phyloP scores from a whole-genome alignment of 2,888 invertebrate species.

The Troilus luridus region DNA sequence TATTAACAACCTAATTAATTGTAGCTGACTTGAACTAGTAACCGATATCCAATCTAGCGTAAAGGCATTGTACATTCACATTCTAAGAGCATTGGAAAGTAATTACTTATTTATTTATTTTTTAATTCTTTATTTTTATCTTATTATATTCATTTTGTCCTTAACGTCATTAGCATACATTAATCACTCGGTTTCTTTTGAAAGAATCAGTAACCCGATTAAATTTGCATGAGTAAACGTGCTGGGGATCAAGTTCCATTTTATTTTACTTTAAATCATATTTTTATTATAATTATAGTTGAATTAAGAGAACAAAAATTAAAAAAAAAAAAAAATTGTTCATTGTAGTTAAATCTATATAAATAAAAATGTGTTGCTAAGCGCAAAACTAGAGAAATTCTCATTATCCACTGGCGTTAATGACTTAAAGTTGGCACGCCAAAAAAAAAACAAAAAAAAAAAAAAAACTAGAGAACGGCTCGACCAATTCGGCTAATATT shows the following conservation, averaged over 20 bases:
- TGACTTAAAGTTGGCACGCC: no score
- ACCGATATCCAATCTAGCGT: neutral
- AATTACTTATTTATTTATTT: neutral
- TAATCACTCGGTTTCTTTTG: neutral
- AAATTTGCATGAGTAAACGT: neutral
- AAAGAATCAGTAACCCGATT: neutral
- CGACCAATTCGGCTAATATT: no score
- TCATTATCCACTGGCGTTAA: no score
- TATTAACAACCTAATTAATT: neutral
- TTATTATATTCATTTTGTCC: neutral
- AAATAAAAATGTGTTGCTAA: no score
- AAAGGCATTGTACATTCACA: neutral
- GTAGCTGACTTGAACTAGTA: neutral
- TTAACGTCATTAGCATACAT: neutral
- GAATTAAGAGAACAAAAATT: no score
- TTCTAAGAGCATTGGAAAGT: neutral
- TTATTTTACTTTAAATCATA: neutral
- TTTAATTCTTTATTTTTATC: neutral
- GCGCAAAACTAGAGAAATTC: no score
- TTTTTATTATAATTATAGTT: no score
- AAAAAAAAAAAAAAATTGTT: no score
- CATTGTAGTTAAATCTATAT: no score
- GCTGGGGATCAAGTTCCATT: neutral
- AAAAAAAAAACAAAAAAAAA: no score
- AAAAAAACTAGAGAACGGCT: no score